Base-by-base conservation (phyloP, 2,888 invertebrate species). In the Cotesia congregata region DNA sequence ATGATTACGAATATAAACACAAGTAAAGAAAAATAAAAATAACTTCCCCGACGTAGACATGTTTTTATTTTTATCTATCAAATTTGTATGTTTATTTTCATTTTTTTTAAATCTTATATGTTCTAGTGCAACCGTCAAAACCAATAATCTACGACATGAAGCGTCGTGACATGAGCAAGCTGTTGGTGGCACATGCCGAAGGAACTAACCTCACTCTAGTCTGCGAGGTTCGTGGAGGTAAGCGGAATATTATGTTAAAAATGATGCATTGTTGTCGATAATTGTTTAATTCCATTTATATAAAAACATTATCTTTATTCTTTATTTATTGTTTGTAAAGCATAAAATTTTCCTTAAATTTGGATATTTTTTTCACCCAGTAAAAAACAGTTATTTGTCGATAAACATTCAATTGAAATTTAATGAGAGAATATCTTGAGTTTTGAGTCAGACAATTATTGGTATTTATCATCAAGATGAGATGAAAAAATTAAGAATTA, bases 141-240 rank as follows among this genome's bases (percentile, higher is more conserved):
- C 96, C 96, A 78, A 94, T 95, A 87, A 96, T 96, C 91, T 96
- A 94, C 90, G 96, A 96, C 86, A 94, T 94, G 73, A 95, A 95
- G 88, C 92, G 95, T 86, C 92, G 95, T 88, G 95, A 96, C 86
- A 93, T 94, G 89, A 94, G 95, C 85, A 94, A 94, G 89, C 91
- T 94, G 81, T 93, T 95, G 83, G 96, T 95, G 88, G 95, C 96
- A 64, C 96, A 96, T 90, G 96, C 96, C 86, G 96, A 97, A 90
- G 97, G 96, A 68, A 93, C 94, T 77, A 94, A 96, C 87, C 94
- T 97, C 74, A 92, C 94, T 85, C 93, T 97, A 80, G 93, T 95
- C 85, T 96, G 96, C 87, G 96, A 96, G 91, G 96, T 96, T 12
- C 93, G 93, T 85, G 96, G 96, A 91, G 96, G 96, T 96, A 91